These are phyloP conservation scores for Echinometra lucunter DNA, from an alignment of 53 echinoderm and acorn worm genomes.

Conservation along the genomic window DNA sequence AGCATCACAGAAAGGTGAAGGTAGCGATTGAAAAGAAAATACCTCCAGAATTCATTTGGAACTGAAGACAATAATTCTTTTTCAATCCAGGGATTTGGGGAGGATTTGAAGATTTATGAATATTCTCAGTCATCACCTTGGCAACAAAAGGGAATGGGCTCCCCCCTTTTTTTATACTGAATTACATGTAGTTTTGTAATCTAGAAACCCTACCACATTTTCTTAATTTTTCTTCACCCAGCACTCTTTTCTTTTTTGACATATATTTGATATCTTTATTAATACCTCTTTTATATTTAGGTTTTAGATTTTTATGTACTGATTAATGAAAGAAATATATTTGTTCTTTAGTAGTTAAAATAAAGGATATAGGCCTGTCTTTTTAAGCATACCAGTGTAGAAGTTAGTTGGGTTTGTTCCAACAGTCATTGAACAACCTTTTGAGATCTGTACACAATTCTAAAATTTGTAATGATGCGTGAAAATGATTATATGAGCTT, in stretches of 20 bases:
- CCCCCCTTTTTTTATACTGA: not conserved
- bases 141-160: not conserved
- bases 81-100: conserved; percentile 20
- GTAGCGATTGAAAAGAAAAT: conserved; percentile 15
- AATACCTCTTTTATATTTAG: too few relatives aligned
- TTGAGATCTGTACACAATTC: not conserved
- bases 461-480: conserved; percentile 18
- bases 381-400: not conserved
- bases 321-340: too few relatives aligned
- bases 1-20: not conserved
- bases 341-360: too few relatives aligned
- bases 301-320: too few relatives aligned
- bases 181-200: not conserved
- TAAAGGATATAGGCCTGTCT: not conserved
- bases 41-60: not conserved
- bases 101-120: conserved; percentile 17
- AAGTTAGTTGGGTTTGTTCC: not conserved
- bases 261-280: not conserved
- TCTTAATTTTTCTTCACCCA: not conserved
- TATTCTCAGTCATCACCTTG: conserved; percentile 51
- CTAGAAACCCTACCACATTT: not conserved
- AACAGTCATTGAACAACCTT: not conserved
- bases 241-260: not conserved
- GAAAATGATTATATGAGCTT: not conserved
- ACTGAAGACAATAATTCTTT: conserved; percentile 1